phyloP scores from a whole-genome alignment of 2,113 vertebrate genomes.

The Blennius ocellaris region DNA sequence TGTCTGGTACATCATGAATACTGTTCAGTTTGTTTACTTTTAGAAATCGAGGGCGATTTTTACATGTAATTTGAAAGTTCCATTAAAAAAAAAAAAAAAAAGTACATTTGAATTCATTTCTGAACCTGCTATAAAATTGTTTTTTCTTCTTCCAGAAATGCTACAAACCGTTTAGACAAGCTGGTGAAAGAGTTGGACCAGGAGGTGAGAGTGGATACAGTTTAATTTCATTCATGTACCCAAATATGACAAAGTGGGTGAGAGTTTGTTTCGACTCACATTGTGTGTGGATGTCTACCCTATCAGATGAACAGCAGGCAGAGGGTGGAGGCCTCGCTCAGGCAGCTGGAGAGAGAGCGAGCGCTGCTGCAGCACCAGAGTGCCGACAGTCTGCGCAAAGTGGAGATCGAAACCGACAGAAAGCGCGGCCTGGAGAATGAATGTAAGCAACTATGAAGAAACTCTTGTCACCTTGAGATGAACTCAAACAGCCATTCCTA shows the following conservation, averaged over 20 bases:
- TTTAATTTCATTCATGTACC: not conserved
- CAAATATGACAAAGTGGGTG: not conserved
- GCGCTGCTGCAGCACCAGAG: constrained; percentile 96
- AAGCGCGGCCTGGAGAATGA: constrained; percentile 95
- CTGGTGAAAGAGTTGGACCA: constrained; percentile 93
- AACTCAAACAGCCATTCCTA: not conserved
- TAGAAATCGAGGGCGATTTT: no score
- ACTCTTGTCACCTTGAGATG: not conserved
- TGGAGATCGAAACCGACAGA: constrained; percentile 91
- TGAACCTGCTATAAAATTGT: not conserved
- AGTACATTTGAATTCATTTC: not conserved
- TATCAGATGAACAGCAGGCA: constrained; percentile 91
- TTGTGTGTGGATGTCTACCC: constrained; percentile 7
- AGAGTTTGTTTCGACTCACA: constrained; percentile 10
- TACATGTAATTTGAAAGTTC: not conserved
- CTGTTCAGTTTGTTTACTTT: no score
- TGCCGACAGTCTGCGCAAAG: constrained; percentile 91
- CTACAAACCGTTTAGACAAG: constrained; percentile 92
- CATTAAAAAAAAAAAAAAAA: not conserved
- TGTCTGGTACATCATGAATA: no score
- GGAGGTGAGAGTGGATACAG: constrained; percentile 83
- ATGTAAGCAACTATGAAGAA: constrained; percentile 72
- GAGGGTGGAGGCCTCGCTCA: constrained; percentile 88
- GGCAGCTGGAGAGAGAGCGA: constrained; percentile 93
- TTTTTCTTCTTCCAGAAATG: constrained; percentile 83